These are phyloP conservation scores for Atlantisia rogersi DNA, from an alignment of 2,113 vertebrate genomes.

Conservation along the genomic window DNA sequence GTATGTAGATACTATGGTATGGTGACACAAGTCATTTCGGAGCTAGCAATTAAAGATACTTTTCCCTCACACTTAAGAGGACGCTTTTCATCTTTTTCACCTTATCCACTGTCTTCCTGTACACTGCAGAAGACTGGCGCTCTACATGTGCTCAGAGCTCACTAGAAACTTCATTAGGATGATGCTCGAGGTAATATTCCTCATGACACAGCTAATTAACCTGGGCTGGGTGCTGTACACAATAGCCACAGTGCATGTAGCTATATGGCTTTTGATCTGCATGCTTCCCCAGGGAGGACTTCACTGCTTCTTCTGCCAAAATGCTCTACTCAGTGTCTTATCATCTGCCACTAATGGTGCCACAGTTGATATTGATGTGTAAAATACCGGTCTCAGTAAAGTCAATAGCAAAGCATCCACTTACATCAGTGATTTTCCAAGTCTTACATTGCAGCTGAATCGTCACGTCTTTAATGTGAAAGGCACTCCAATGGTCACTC, in stretches of 20 bases:
- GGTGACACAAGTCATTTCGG: not conserved
- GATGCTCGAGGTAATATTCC: not conserved
- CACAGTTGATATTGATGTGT: not conserved
- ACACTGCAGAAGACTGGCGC: not conserved
- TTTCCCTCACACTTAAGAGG: not conserved
- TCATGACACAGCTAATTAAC: not conserved
- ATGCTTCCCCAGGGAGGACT: not conserved
- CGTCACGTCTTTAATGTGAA: not conserved
- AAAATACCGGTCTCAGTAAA: not conserved
- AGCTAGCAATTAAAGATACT: not conserved
- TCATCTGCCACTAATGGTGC: constrained; percentile 6
- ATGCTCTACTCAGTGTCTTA: not conserved
- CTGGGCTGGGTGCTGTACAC: fast-evolving
- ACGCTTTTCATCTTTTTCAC: not conserved
- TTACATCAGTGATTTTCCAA: not conserved
- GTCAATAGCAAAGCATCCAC: constrained; percentile 1
- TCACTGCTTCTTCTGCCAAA: not conserved
- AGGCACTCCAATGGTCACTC: not conserved
- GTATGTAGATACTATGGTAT: not conserved
- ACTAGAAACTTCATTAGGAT: not conserved
- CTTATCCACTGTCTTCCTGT: not conserved
- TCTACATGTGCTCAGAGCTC: not conserved
- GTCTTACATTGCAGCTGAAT: not conserved
- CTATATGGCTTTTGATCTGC: not conserved
- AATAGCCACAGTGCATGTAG: not conserved